Conservation (phyloP, 1,140 invertebrate species). For the Aculops lycopersici region DNA sequence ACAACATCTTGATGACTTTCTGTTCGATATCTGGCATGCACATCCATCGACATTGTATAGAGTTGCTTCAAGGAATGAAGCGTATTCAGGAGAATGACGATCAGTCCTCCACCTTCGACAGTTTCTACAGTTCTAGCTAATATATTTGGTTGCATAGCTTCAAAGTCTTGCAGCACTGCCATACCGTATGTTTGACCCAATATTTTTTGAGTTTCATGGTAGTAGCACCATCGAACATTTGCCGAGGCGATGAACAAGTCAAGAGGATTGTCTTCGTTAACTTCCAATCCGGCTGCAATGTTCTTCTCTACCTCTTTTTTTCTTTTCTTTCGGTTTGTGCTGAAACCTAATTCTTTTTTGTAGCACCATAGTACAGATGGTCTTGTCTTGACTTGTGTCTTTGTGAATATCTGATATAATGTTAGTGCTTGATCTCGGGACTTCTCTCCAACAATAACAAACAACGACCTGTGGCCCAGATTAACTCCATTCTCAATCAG, state of each 20-base stretch:
- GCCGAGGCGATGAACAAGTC: constrained; percentile 84
- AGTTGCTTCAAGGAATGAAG: constrained; percentile 68
- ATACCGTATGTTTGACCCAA: constrained; percentile 61
- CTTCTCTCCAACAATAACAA: constrained; percentile 81
- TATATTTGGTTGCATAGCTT: constrained; percentile 91
- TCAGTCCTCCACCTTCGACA: constrained; percentile 79
- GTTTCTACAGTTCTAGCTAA: constrained; percentile 90
- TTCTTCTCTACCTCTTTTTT: constrained; percentile 58
- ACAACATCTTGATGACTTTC: constrained; percentile 72
- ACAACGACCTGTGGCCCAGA: constrained; percentile 53
- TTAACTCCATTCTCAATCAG: constrained; percentile 88
- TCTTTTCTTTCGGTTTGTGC: constrained; percentile 63
- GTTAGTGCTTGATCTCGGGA: constrained; percentile 80
- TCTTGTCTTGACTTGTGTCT: constrained; percentile 58
- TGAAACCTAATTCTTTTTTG: constrained; percentile 80
- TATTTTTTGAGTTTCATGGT: constrained; percentile 80
- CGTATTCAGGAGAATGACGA: constrained; percentile 47
- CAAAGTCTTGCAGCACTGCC: constrained; percentile 48
- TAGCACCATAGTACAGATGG: constrained; percentile 89
- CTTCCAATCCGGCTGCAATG: constrained; percentile 51
- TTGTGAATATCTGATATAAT: constrained; percentile 82
- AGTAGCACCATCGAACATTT: constrained; percentile 86
- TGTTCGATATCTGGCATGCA: constrained; percentile 72
- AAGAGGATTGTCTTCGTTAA: constrained; percentile 85
- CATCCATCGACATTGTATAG: constrained; percentile 92